phyloP scores from a whole-genome alignment of 2,888 invertebrate genomes.

The Hyposoter dolosus region DNA sequence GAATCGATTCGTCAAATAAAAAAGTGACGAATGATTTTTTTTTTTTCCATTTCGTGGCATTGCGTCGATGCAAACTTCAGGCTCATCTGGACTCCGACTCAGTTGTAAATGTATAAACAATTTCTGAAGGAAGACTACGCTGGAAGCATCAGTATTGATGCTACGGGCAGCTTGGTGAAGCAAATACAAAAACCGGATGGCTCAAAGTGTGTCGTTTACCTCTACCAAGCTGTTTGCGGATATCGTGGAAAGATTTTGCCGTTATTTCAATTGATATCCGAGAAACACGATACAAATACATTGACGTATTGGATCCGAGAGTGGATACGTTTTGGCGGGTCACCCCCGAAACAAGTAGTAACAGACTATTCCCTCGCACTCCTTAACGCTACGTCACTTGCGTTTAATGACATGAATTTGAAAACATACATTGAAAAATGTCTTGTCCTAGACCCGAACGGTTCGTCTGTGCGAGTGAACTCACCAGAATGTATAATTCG shows the following conservation, averaged over 20 bases:
- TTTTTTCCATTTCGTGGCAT: too few species aligned
- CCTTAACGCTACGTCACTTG: conserved; percentile 66
- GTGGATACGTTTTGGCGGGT: conserved; percentile 68
- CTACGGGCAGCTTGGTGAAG: conserved; percentile 69
- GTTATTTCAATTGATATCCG: conserved; percentile 71
- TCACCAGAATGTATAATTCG: conserved; percentile 62
- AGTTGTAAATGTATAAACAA: conserved; percentile 66
- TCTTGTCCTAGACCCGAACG: conserved; percentile 30
- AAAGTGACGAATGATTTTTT: too few species aligned
- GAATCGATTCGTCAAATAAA: too few species aligned
- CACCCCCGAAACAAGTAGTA: conserved; percentile 65
- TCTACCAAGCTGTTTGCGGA: conserved; percentile 69
- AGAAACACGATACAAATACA: conserved; percentile 71
- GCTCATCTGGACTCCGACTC: conserved; percentile 67
- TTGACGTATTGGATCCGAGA: conserved; percentile 70
- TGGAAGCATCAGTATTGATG: conserved; percentile 71
- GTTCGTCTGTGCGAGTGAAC: conserved; percentile 17
- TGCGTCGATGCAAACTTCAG: too few species aligned
- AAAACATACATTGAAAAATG: conserved; percentile 64
- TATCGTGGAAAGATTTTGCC: conserved; percentile 69
- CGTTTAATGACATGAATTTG: conserved; percentile 65
- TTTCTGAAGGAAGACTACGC: conserved; percentile 58
- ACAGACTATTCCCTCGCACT: conserved; percentile 70
- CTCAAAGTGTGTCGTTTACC: conserved; percentile 63
- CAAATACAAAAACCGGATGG: conserved; percentile 62